Base-by-base conservation (phyloP, 2,113 vertebrate genomes). In the Genyomyrus donnyi region DNA sequence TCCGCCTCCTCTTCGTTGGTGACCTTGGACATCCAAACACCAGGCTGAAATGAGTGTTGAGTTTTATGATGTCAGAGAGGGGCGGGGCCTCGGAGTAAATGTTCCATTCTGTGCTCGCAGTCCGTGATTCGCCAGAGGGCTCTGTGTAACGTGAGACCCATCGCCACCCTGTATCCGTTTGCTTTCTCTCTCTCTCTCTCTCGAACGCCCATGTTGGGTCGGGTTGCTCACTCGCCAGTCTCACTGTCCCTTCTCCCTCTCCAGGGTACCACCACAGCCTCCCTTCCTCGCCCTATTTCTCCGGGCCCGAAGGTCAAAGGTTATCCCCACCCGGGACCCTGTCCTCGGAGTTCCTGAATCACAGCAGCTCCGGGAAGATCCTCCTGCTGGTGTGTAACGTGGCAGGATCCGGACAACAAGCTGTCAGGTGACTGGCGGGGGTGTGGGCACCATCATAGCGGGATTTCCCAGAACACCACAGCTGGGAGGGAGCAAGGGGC, bases 321-420 rank as follows among this genome's bases (percentile, higher is more conserved):
- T 93, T 95, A 49, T 92, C 92, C 1, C 93, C 95, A 0, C 93
- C 95, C 0, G 93, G 95, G 0, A 92, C 97, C 8, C 53, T 95
- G 91, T 97, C 97, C 0, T 96, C 96, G 0, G 97, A 97, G 91
- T 95, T 96, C 90, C 94, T 96, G 91, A 95, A 96, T 91, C 94
- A 95, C 2, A 93, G 93, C 0, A 90, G 90, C 0, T 93, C 95
- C 0, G 89, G 93, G 74, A 97, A 96, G 95, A 93, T 98, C 87
- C 94, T 97, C 19, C 94, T 99, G 91, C 94, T 99, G 93, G 95
- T 98, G 91, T 99, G 98, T 93, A 97, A 98, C 90, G 91, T 96
- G 0, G 96, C 95, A 0, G 97, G 97, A 5, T 87, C 94, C 0
- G 97, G 97, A 3, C 95, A 96, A 8, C 96, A 96, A 90, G 94